Evolutionary conservation across 2,797 vertebrate genomes (phyloP), one percentile per base, ranked within the genome.

Genomic region (Leuciscus waleckii): DNA sequence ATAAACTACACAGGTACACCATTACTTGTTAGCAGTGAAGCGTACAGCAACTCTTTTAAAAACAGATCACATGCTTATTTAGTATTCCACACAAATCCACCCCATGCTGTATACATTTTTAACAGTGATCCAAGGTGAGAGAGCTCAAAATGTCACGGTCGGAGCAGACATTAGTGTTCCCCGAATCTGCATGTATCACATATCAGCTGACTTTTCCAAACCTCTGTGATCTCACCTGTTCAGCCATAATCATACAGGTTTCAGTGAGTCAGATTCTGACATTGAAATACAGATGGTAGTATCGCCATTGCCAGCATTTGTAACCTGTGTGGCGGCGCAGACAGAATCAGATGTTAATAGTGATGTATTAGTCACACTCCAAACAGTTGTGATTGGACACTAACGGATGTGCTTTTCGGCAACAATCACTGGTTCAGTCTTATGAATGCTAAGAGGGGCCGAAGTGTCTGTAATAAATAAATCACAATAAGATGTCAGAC

Each of bases 81-180:
- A 58, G 19, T 73, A 87, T 85, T 79, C 83, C 67, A 73, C 73
- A 19, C 58, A 82, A 70, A 76, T 89, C 87, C 90, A 82, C 71
- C 86, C 89, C 49, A 91, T 91, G 90, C 91, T 89, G 90, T 91
- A 82, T 79, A 74, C 84, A 83, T 88, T 88, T 85, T 83, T 74
- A 83, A 83, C 67, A 80, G 76, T 26, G 32, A 70, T 86, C 61
- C 76, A 83, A 88, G 84, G 81, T 85, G 76, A 88, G 61, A 46
- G 51, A 61, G 69, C 19, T 69, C 26, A 39, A 23, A 69, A 81
- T 63, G 82, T 85, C 79, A 87, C 37, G 49, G 68, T 75, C 75
- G 23, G 46, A 79, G 9, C 41, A 35, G 29, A 37, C 9, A 79
- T 85, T 85, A 61, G 37, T 49, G 51, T 70, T 49, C 37, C 67